Evolutionary conservation across 2,113 vertebrate species (phyloP).

Genomic region (Entelurus aequoreus): DNA sequence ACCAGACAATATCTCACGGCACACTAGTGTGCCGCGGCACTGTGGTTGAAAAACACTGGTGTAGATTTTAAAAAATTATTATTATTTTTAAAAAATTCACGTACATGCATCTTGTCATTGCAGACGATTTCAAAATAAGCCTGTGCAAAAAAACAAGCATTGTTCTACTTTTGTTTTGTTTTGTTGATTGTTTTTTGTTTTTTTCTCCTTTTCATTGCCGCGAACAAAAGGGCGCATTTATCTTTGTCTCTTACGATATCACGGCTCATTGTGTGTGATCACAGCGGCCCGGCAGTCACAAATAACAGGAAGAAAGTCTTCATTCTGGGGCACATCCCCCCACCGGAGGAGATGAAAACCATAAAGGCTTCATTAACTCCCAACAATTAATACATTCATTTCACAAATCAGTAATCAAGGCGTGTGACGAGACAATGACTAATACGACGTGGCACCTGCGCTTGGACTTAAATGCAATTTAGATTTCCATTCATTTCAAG

Average conservation of each 20-base stretch:
- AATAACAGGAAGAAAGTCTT: constrained; percentile 19
- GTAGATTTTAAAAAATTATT: too few relatives aligned
- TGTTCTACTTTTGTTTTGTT: constrained; percentile 5
- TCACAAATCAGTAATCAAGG: constrained; percentile 25
- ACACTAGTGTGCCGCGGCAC: too few relatives aligned
- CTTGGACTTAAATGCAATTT: not conserved
- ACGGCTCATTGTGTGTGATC: constrained; percentile 39
- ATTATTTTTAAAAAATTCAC: too few relatives aligned
- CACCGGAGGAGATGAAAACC: constrained; percentile 11
- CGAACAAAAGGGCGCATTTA: constrained; percentile 26
- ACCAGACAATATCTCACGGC: too few relatives aligned
- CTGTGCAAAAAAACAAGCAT: constrained; percentile 2
- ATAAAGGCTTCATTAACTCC: constrained; percentile 21
- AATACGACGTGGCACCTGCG: constrained; percentile 4
- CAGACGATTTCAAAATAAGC: not conserved
- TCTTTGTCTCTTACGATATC: constrained; percentile 38
- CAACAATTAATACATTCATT: constrained; percentile 32
- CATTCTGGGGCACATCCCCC: constrained; percentile 16
- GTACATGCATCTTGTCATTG: too few relatives aligned
- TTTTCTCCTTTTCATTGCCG: not conserved
- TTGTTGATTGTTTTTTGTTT: constrained; percentile 20
- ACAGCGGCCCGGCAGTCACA: constrained; percentile 25
- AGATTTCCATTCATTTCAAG: not conserved
- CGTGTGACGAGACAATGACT: not conserved
- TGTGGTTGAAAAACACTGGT: too few relatives aligned